Evolutionary conservation across 2,888 invertebrate genomes (phyloP), one percentile per base, ranked within the genome.

Genomic region (Ethmia dodecea): DNA sequence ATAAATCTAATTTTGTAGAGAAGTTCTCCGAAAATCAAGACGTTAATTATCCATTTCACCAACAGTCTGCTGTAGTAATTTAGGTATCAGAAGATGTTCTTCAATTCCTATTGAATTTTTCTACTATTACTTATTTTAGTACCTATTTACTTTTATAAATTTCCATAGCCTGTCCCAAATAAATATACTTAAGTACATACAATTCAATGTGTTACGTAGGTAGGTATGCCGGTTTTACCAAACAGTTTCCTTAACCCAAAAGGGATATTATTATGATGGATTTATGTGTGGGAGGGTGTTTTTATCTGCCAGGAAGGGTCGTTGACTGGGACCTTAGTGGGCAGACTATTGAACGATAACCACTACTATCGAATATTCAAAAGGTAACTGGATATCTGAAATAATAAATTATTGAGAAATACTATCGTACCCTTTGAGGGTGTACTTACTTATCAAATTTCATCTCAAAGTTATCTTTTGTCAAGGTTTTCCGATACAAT

Each of bases 231-330:
- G 24, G 16, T 30, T 29, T 29, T 14, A 10, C 22, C 13, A 11
- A 28, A 28, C 12, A 18, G 16, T 14, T 10, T 11, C 25, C 20
- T 38, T 22, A 41, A 38, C 33, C 18, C 30, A 26, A 31, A 38
- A 26, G n/a, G 29, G 33, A 38, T 39, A 32, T 56, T 49, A 49
- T 48, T 57, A 58, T 38, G 38, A 57, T 37, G 37, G 53, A 43
- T 54, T 54, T 52, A 49, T 40, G 59, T 49, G 62, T 60, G 52
- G 58, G 59, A 57, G 47, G 58, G 52, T 52, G 52, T 43, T 47
- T 54, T 57, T 64, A 63, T 68, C 63, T 64, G 52, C 52, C 53
- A 13, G 47, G 42, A 47, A 58, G 56, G 62, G 59, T 62, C 63
- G 52, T 55, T 60, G 65, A 60, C 61, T 58, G 52, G 16, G 31